Percentiles rank a stretch among this genome's conserved stretches.
These are phyloP conservation scores for Daubentonia madagascariensis DNA, from an alignment of 2,113 vertebrate species.

Conservation along the genomic window DNA sequence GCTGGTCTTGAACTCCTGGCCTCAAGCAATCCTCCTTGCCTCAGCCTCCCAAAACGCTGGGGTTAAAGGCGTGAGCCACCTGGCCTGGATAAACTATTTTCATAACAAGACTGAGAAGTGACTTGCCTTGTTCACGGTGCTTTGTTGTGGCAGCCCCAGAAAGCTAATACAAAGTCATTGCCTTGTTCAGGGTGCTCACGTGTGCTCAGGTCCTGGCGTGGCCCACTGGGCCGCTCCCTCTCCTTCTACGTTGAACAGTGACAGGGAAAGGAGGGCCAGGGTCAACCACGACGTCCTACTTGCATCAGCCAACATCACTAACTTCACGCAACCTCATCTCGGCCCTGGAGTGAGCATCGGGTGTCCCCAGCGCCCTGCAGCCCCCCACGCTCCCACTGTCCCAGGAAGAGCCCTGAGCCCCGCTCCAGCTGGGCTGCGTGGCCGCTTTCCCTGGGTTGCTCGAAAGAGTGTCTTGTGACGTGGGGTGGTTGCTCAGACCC, in stretches of 20 bases:
- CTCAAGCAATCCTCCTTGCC: too few relatives aligned
- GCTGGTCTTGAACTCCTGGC: too few relatives aligned
- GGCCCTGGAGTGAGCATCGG: too few relatives aligned
- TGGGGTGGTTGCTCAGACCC: neutral
- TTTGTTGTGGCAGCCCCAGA: too few relatives aligned
- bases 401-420: neutral
- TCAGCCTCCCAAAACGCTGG: too few relatives aligned
- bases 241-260: too few relatives aligned
- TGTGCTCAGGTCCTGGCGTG: accelerated
- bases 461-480: neutral
- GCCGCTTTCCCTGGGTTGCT: neutral
- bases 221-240: accelerated
- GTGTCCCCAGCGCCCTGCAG: neutral
- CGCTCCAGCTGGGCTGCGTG: neutral
- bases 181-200: accelerated
- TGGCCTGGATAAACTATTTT: neutral
- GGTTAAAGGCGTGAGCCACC: too few relatives aligned
- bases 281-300: neutral
- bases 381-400: too few relatives aligned
- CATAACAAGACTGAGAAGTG: neutral
- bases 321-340: neutral
- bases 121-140: too few relatives aligned
- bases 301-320: neutral
- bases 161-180: too few relatives aligned
- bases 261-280: too few relatives aligned